These are phyloP conservation scores for Pseudocheirus occidentalis DNA, from an alignment of 2,797 vertebrate genomes.

Conservation along the genomic window DNA sequence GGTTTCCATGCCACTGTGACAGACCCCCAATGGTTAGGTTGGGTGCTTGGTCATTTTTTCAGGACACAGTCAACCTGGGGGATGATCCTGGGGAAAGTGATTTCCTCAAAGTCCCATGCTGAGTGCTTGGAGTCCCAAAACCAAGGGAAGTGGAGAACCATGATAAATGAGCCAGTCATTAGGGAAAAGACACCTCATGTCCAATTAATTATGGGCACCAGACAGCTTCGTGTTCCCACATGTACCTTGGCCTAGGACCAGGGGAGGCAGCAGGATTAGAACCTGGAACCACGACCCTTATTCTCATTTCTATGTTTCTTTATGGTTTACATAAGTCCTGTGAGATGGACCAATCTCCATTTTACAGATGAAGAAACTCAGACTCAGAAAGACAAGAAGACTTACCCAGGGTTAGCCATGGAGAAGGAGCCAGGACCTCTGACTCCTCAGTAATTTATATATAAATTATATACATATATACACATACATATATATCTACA, in stretches of 20 bases:
- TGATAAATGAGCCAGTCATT: background rate
- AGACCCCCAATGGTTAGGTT: background rate
- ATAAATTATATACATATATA: too few relatives aligned
- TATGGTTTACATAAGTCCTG: background rate
- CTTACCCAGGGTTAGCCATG: background rate
- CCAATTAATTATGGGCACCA: constrained; percentile 5
- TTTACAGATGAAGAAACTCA: background rate
- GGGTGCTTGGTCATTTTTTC: constrained; percentile 68
- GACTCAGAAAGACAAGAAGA: background rate
- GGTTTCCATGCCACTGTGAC: background rate
- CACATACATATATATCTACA: too few relatives aligned
- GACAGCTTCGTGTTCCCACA: background rate
- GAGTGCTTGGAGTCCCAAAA: background rate
- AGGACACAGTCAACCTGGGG: constrained; percentile 66
- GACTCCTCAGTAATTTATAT: background rate
- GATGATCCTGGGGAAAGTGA: background rate
- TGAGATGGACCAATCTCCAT: background rate
- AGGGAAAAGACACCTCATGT: constrained; percentile 46
- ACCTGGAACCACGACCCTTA: background rate
- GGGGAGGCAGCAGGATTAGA: constrained; percentile 28
- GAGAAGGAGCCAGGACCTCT: background rate
- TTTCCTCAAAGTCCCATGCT: constrained; percentile 14
- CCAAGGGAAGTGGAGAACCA: constrained; percentile 13
- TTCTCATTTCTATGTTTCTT: background rate
- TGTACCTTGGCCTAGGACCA: background rate